Conservation (phyloP, 2,797 vertebrate species). For the Oceanodroma leucorhoa region DNA sequence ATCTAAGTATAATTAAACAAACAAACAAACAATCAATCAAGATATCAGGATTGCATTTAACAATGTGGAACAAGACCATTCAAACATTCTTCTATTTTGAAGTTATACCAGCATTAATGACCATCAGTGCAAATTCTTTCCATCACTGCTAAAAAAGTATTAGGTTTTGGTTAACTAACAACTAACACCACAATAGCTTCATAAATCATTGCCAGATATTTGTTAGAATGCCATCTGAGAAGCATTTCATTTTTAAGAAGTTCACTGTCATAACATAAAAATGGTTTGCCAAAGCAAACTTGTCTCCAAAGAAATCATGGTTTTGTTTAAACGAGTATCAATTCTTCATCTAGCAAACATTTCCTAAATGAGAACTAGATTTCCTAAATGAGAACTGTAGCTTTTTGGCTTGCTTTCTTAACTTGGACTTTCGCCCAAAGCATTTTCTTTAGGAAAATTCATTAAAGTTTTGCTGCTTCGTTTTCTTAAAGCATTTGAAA, state of each 20-base stretch:
- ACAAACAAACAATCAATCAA: slow-evolving; percentile 31
- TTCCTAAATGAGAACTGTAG: not conserved
- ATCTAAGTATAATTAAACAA: slow-evolving; percentile 59
- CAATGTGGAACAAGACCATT: slow-evolving; percentile 8
- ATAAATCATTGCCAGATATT: slow-evolving; percentile 31
- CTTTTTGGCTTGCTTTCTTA: not conserved
- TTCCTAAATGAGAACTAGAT: not conserved
- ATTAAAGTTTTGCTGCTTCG: not conserved
- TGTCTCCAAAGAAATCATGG: not conserved
- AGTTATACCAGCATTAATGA: not conserved
- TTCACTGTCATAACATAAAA: not conserved
- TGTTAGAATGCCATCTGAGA: not conserved
- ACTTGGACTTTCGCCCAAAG: not conserved
- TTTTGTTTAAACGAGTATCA: slow-evolving; percentile 16
- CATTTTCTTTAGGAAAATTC: not conserved
- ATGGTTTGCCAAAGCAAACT: slow-evolving; percentile 1
- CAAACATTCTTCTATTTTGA: slow-evolving; percentile 5
- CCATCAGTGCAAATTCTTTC: not conserved
- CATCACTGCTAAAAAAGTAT: not conserved
- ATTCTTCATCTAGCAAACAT: not conserved
- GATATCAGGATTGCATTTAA: slow-evolving; percentile 23
- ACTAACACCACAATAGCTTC: not conserved
- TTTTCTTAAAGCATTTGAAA: not conserved
- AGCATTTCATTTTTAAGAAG: not conserved
- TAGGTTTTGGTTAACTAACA: slow-evolving; percentile 36